Conservation (phyloP, 2,797 vertebrate species). For the Sebastolobus altivelis region DNA sequence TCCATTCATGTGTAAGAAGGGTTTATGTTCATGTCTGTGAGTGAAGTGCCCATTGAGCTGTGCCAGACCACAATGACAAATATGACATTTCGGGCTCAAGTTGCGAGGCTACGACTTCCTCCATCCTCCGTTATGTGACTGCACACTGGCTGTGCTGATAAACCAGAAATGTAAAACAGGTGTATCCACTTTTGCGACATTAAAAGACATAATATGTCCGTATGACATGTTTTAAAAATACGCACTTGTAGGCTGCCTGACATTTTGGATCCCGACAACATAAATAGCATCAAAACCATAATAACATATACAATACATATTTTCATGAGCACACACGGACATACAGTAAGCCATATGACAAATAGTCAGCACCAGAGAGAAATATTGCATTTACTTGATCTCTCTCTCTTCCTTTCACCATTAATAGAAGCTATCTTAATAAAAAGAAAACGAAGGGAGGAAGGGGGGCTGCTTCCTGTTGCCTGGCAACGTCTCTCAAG, state of each 20-base stretch:
- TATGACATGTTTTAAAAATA: not conserved
- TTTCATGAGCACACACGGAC: conserved; percentile 1
- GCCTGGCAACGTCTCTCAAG: conserved; percentile 78
- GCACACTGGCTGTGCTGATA: not conserved
- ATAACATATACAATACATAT: not conserved
- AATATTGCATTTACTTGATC: conserved; percentile 46
- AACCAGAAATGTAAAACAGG: not conserved
- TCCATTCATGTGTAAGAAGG: conserved; percentile 19
- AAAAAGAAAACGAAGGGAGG: conserved; percentile 31
- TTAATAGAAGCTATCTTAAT: conserved; percentile 11
- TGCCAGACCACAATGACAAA: conserved; percentile 29
- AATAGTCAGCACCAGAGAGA: conserved; percentile 20
- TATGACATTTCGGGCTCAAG: not conserved
- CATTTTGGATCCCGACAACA: not conserved
- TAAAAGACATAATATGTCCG: not conserved
- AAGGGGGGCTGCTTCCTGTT: conserved; percentile 68
- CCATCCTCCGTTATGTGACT: not conserved
- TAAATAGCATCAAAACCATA: not conserved
- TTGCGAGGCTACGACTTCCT: not conserved
- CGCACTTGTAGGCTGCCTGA: not conserved
- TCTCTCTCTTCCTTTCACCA: conserved; percentile 50
- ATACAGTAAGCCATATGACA: not conserved
- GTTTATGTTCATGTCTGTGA: conserved; percentile 32
- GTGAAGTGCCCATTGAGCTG: conserved; percentile 24
- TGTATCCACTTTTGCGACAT: not conserved